Conservation (phyloP, 2,797 vertebrate species). For the Cirrhinus molitorella region DNA sequence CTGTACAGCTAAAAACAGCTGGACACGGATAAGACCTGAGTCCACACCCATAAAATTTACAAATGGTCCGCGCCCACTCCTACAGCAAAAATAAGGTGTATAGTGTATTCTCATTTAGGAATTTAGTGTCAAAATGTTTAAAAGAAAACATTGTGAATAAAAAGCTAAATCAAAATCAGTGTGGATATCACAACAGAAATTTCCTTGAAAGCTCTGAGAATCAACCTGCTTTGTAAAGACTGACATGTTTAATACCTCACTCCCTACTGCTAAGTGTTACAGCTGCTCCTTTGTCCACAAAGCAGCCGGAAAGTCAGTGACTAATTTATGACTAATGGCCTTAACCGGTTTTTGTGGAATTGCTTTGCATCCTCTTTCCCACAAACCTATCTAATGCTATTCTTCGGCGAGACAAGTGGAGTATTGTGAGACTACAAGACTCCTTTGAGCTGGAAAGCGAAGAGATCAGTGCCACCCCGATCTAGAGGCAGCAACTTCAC, state of each 20-base stretch:
- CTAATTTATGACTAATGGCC: constrained; percentile 56
- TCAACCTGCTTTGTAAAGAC: constrained; percentile 5
- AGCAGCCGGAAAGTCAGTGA: constrained; percentile 44
- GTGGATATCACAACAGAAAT: background rate
- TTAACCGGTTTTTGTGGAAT: constrained; percentile 58
- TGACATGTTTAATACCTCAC: constrained; percentile 30
- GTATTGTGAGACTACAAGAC: constrained; percentile 54
- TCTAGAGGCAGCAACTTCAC: constrained; percentile 54
- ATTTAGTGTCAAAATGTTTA: background rate
- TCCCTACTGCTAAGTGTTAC: constrained; percentile 28
- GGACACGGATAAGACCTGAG: no score
- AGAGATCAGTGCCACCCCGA: constrained; percentile 55
- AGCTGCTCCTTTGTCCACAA: constrained; percentile 44
- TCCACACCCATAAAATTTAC: no score
- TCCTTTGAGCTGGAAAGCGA: constrained; percentile 49
- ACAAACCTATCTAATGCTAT: constrained; percentile 45
- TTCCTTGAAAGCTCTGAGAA: background rate
- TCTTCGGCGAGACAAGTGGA: constrained; percentile 52
- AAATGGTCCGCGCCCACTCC: no score
- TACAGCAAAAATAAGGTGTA: no score
- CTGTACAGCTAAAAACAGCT: no score
- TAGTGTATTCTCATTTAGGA: background rate
- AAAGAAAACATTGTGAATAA: background rate
- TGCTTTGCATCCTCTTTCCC: constrained; percentile 53
- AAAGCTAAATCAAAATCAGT: background rate